Percentiles rank a stretch among this genome's conserved stretches.
Conservation (phyloP, 2,113 vertebrate species). For the Dromiciops gliroides region DNA sequence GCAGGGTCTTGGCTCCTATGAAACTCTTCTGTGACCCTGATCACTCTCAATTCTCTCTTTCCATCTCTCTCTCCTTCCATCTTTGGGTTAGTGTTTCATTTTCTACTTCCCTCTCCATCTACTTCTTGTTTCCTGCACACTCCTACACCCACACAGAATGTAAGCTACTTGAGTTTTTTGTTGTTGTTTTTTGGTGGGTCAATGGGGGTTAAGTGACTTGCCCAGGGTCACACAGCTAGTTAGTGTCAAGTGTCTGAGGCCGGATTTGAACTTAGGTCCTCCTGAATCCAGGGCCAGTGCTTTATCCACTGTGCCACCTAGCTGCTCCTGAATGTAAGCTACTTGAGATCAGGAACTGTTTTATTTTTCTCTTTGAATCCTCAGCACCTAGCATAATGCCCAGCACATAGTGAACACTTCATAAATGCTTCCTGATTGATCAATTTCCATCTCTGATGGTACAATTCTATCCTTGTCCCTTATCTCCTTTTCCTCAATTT, state of each 20-base stretch:
- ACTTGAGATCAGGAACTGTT: background rate
- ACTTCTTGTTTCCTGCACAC: background rate
- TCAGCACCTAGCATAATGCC: background rate
- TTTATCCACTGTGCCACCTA: too few species aligned
- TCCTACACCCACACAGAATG: background rate
- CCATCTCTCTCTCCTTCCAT: background rate
- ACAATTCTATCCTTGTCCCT: background rate
- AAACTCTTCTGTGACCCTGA: too few species aligned
- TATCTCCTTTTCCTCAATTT: background rate
- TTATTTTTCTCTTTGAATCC: background rate
- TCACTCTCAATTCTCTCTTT: too few species aligned
- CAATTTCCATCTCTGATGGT: background rate
- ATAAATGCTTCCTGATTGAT: background rate
- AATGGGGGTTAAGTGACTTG: too few species aligned
- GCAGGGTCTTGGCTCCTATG: too few species aligned
- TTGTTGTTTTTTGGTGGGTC: too few species aligned
- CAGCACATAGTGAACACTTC: background rate
- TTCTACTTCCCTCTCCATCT: background rate
- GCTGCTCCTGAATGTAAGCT: background rate
- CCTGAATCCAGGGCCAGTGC: too few species aligned
- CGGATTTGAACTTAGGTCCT: too few species aligned
- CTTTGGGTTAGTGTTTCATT: slow-evolving; percentile 3
- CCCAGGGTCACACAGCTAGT: too few species aligned
- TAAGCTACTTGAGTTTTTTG: background rate
- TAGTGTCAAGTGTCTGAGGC: too few species aligned